These are phyloP conservation scores for Aphelinus certus DNA, from an alignment of 1,140 invertebrate species.

Conservation along the genomic window DNA sequence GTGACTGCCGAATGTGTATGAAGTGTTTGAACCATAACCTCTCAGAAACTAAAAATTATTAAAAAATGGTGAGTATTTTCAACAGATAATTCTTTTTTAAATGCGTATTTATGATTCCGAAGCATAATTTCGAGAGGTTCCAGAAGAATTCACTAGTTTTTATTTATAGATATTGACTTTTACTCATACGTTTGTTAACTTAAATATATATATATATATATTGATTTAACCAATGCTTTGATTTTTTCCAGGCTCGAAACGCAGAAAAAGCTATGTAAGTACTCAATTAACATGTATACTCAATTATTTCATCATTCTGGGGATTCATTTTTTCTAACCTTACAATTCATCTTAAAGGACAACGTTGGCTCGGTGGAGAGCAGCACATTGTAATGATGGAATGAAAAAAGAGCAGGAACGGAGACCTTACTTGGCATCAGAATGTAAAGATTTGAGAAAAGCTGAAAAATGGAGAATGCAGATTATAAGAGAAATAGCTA, in stretches of 20 bases:
- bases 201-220: too few relatives aligned
- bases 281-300: slow-evolving; percentile 25
- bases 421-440: slow-evolving; percentile 91
- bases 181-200: too few relatives aligned
- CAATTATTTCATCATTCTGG: slow-evolving; percentile 5
- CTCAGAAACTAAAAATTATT: too few relatives aligned
- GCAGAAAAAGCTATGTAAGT: slow-evolving; percentile 88
- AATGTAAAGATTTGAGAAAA: slow-evolving; percentile 89
- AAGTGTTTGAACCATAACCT: too few relatives aligned
- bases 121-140: too few relatives aligned
- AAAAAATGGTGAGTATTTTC: too few relatives aligned
- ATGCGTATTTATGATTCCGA: too few relatives aligned
- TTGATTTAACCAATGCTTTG: too few relatives aligned
- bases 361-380: slow-evolving; percentile 93
- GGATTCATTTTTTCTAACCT: slow-evolving; percentile 21
- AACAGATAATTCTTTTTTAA: too few relatives aligned
- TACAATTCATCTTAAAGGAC: slow-evolving; percentile 75
- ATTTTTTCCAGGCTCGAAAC: slow-evolving; percentile 73
- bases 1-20: too few relatives aligned
- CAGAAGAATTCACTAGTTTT: too few relatives aligned
- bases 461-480: slow-evolving; percentile 96
- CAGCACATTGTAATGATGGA: slow-evolving; percentile 88
- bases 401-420: slow-evolving; percentile 81
- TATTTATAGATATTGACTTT: too few relatives aligned
- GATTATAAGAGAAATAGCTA: slow-evolving; percentile 96